These are phyloP conservation scores for Antitype chi DNA, from an alignment of 2,888 invertebrate genomes.

Conservation along the genomic window DNA sequence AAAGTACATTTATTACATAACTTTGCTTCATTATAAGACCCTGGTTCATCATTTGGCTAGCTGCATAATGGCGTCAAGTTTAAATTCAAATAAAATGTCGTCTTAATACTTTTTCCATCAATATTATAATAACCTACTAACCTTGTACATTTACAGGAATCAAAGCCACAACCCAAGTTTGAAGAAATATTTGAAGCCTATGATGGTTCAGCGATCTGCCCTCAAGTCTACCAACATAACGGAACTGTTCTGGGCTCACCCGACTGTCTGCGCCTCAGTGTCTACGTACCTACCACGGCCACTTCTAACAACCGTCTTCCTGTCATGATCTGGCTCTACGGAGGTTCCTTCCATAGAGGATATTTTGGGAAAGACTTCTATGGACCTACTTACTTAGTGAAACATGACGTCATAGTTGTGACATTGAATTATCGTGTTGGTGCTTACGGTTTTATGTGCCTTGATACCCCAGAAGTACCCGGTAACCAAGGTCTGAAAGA, in stretches of 20 bases:
- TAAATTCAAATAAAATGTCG: background rate
- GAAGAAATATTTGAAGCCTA: conserved; percentile 73
- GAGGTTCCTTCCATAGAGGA: conserved; percentile 74
- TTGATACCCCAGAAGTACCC: conserved; percentile 74
- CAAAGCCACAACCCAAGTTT: conserved; percentile 66
- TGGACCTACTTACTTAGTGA: conserved; percentile 75
- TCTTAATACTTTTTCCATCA: background rate
- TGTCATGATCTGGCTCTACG: conserved; percentile 78
- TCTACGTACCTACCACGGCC: conserved; percentile 75
- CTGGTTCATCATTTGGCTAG: background rate
- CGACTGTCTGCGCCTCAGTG: conserved; percentile 76
- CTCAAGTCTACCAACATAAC: conserved; percentile 72
- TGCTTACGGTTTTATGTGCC: conserved; percentile 82
- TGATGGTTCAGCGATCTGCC: conserved; percentile 75
- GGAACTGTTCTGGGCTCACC: conserved; percentile 66
- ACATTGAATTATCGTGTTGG: conserved; percentile 77
- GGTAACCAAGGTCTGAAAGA: conserved; percentile 83
- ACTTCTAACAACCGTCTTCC: conserved; percentile 71
- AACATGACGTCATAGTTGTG: conserved; percentile 77
- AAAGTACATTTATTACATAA: background rate
- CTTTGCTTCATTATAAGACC: background rate
- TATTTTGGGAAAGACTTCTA: conserved; percentile 62
- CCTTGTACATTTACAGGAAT: background rate
- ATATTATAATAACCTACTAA: background rate
- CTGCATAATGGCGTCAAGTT: background rate